phyloP scores from a whole-genome alignment of 2,888 invertebrate species.

The Ormyrus nitidulus region DNA sequence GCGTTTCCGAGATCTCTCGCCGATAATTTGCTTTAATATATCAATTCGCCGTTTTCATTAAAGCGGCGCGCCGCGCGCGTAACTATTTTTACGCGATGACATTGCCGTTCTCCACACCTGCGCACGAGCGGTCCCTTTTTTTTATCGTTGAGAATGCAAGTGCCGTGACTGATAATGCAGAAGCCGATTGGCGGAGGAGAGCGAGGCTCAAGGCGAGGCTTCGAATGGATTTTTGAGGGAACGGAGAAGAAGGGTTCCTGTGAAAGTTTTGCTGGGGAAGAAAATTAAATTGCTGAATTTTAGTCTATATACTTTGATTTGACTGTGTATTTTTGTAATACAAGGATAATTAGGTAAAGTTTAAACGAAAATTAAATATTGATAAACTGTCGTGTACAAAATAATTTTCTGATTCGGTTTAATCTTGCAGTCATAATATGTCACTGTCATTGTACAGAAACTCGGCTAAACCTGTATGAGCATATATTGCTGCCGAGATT shows the following conservation, averaged over 20 bases:
- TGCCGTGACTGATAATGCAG: constrained; percentile 14
- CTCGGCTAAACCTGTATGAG: too few relatives aligned
- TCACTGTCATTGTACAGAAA: too few relatives aligned
- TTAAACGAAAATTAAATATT: too few relatives aligned
- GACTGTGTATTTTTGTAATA: too few relatives aligned
- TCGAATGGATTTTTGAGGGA: constrained; percentile 34
- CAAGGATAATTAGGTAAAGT: too few relatives aligned
- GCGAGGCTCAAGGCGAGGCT: not conserved
- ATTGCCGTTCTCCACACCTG: constrained; percentile 47
- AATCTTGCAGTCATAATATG: too few relatives aligned
- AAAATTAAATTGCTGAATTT: not conserved
- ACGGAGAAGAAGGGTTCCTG: constrained; percentile 10
- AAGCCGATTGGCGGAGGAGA: not conserved
- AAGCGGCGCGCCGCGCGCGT: not conserved
- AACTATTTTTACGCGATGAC: constrained; percentile 35
- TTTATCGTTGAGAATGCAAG: constrained; percentile 6
- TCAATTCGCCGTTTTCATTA: not conserved
- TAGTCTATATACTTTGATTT: too few relatives aligned
- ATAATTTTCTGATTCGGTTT: too few relatives aligned
- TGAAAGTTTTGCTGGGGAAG: constrained; percentile 30
- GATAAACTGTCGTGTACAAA: too few relatives aligned
- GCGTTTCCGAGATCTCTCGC: too few relatives aligned
- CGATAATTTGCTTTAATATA: too few relatives aligned
- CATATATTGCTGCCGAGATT: too few relatives aligned
- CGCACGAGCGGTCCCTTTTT: not conserved